Evolutionary conservation across 2,797 vertebrate species (phyloP), one percentile per base, ranked within the genome.

Genomic region (Eupleurogrammus muticus): DNA sequence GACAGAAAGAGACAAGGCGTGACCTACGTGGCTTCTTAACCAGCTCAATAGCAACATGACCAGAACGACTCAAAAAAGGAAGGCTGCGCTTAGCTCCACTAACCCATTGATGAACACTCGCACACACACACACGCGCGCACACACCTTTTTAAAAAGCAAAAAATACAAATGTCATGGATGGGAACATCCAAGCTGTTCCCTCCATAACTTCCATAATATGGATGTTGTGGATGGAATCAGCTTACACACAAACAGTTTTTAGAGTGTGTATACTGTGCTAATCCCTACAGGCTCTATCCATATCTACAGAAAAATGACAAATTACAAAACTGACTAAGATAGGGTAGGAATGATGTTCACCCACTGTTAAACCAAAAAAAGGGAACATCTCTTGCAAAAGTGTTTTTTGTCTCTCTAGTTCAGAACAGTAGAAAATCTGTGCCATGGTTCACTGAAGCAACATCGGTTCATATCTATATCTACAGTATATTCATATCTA

Each of bases 1-100:
- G 84, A 90, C 86, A 67, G 80, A 85, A 89, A 83, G 85, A 88
- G 82, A 89, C 87, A 87, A 83, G 86, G 75, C 70, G 11, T 85
- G 84, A 89, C 86, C 82, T 82, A 58, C 64, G 71, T 85, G 80
- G 77, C 77, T 76, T 77, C 84, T 87, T 75, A 77, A 61, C 69
- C 34, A 16, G 72, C 80, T 87, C 83, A 80, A 36, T 82, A 68
- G 77, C 84, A 77, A 71, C 38, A 70, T 62, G 67, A 81, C 74
- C 65, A 77, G 62, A 47, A 56, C 46, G 1, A 66, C 79, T 68
- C 55, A 1, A n/a, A n/a, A 3, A 21, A 73, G 70, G 58, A 79
- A 49, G 54, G 65, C 68, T 46, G 54, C 60, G 3, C 28, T 71
- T 61, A 55, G 40, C 68, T 34, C 34, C 48, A 49, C 54, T 59